Evolutionary conservation across 2,888 invertebrate species (phyloP).

Genomic region (Habrosyne pyritoides): DNA sequence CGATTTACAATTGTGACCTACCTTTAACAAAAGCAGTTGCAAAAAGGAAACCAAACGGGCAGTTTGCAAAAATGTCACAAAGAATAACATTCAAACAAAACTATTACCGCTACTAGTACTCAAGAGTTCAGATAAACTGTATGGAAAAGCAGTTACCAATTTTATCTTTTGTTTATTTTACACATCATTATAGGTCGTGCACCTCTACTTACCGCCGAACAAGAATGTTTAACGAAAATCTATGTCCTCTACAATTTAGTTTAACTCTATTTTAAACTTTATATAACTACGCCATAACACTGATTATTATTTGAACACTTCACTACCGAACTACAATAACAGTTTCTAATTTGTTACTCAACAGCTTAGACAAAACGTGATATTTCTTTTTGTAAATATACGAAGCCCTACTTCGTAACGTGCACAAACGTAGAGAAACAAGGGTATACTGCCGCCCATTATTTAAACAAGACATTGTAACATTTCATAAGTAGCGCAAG

Average conservation of each 20-base stretch:
- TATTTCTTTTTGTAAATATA: not conserved
- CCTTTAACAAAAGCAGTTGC: not conserved
- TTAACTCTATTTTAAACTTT: too few relatives aligned
- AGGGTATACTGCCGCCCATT: constrained; percentile 9
- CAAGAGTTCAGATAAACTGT: constrained; percentile 1
- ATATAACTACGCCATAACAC: too few relatives aligned
- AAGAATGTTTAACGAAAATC: too few relatives aligned
- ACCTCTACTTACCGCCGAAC: not conserved
- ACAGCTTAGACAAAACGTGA: too few relatives aligned
- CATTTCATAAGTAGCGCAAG: not conserved
- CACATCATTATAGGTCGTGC: not conserved
- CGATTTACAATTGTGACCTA: too few relatives aligned
- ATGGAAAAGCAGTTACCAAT: not conserved
- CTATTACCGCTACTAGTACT: not conserved
- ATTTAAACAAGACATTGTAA: constrained; percentile 27
- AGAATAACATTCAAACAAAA: not conserved
- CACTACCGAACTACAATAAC: too few relatives aligned
- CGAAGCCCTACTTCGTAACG: not conserved
- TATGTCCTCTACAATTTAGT: too few relatives aligned
- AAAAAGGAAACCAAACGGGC: not conserved
- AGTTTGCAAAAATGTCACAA: not conserved
- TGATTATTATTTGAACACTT: too few relatives aligned
- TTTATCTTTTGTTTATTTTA: constrained; percentile 9
- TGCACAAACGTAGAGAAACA: not conserved
- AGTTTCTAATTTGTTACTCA: not conserved